A percentile compares a stretch with the other conserved stretches of the same genome.
These are phyloP conservation scores for Metacarcinus magister DNA, from an alignment of 2,888 invertebrate genomes.

Conservation along the genomic window DNA sequence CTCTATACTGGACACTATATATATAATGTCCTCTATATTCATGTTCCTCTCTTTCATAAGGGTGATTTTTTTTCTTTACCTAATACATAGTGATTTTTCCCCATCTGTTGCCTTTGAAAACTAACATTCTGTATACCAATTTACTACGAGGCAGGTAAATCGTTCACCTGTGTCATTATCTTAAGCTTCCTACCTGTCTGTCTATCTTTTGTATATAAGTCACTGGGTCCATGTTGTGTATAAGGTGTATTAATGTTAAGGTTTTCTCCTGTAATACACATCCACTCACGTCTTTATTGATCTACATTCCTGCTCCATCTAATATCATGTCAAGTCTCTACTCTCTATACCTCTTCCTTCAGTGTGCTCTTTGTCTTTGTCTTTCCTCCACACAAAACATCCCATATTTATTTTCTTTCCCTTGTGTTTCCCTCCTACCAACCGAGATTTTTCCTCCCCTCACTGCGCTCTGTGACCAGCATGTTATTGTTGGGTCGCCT, in stretches of 20 bases:
- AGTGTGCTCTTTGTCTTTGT: neutral
- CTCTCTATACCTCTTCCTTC: neutral
- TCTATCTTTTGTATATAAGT: neutral
- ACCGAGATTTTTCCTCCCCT: neutral
- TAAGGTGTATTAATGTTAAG: neutral
- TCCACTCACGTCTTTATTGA: neutral
- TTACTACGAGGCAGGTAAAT: neutral
- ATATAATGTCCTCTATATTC: neutral
- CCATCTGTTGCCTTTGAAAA: neutral
- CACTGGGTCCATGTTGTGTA: neutral
- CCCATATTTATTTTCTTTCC: neutral
- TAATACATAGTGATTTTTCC: neutral
- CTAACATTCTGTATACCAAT: neutral
- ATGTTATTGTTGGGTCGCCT: no score
- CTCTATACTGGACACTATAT: neutral
- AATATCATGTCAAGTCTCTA: neutral
- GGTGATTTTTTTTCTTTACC: neutral
- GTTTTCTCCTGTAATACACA: neutral
- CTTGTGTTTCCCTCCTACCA: neutral
- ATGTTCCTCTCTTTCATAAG: neutral
- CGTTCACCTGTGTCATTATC: neutral
- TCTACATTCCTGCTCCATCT: neutral
- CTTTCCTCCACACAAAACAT: neutral
- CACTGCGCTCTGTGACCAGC: no score
- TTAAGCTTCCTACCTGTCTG: neutral